phyloP scores from a whole-genome alignment of 2,797 vertebrate genomes.

The Leptoclinus maculatus region DNA sequence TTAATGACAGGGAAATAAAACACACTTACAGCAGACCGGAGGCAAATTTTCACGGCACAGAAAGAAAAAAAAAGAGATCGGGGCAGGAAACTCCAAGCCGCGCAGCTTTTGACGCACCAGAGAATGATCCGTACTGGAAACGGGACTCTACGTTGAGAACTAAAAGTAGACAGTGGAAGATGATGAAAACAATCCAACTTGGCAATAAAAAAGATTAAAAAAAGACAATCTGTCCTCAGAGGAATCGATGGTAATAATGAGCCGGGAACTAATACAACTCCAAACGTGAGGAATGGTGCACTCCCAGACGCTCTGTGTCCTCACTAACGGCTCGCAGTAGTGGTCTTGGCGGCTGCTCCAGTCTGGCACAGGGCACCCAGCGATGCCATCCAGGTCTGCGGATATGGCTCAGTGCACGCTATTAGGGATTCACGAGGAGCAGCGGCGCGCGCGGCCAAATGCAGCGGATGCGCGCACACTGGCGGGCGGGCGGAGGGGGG shows the following conservation, averaged over 20 bases:
- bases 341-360: slow-evolving; percentile 1
- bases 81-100: slow-evolving; percentile 8
- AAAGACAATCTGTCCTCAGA: background rate
- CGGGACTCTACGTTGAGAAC: background rate
- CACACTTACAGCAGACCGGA: slow-evolving; percentile 15
- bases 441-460: background rate
- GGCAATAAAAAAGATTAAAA: background rate
- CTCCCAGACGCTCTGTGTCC: background rate
- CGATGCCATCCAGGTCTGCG: slow-evolving; percentile 35
- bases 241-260: background rate
- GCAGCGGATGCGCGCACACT: slow-evolving; percentile 3
- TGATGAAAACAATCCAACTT: background rate
- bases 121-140: background rate
- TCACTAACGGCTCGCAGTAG: background rate
- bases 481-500: slow-evolving; percentile 19
- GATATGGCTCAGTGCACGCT: background rate
- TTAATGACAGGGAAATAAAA: background rate
- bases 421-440: slow-evolving; percentile 22
- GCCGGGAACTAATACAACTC: background rate
- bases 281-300: background rate
- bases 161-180: background rate
- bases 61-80: background rate
- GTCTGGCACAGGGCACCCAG: background rate
- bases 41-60: background rate
- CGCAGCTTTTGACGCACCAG: slow-evolving; percentile 25